These are phyloP conservation scores for Suillia variegata DNA, from an alignment of 2,888 invertebrate genomes.

Conservation along the genomic window DNA sequence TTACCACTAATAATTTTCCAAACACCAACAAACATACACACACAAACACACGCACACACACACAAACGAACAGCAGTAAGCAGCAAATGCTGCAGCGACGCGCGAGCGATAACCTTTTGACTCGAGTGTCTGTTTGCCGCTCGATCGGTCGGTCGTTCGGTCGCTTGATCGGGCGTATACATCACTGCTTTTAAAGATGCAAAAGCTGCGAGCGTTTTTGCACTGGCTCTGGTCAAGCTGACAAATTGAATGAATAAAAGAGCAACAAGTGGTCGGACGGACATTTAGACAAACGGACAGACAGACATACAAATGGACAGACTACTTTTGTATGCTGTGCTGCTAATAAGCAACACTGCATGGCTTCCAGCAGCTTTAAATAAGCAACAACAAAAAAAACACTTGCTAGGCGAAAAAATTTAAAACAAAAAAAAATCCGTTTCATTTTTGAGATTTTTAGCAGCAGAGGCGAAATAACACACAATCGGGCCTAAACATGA, in stretches of 20 bases:
- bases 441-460: no score
- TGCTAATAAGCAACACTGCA: constrained; percentile 24
- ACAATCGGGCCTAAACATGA: no score
- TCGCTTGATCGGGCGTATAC: constrained; percentile 17
- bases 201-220: constrained; percentile 35
- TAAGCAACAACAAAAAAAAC: constrained; percentile 1
- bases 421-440: constrained; percentile 29
- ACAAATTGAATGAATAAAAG: constrained; percentile 61
- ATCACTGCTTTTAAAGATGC: constrained; percentile 22
- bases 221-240: constrained; percentile 40
- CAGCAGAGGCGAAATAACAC: no score
- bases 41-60: no score
- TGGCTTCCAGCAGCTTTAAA: constrained; percentile 16
- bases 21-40: constrained; percentile 31
- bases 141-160: no score
- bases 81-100: constrained; percentile 37
- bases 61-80: no score
- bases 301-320: constrained; percentile 12
- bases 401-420: constrained; percentile 45
- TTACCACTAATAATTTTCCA: constrained; percentile 50
- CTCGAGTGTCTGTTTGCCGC: no score
- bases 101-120: constrained; percentile 57
- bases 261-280: constrained; percentile 55
- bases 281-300: constrained; percentile 34
- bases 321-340: constrained; percentile 1